Evolutionary conservation across 2,797 vertebrate species (phyloP).

Genomic region (Prunella strophiata): DNA sequence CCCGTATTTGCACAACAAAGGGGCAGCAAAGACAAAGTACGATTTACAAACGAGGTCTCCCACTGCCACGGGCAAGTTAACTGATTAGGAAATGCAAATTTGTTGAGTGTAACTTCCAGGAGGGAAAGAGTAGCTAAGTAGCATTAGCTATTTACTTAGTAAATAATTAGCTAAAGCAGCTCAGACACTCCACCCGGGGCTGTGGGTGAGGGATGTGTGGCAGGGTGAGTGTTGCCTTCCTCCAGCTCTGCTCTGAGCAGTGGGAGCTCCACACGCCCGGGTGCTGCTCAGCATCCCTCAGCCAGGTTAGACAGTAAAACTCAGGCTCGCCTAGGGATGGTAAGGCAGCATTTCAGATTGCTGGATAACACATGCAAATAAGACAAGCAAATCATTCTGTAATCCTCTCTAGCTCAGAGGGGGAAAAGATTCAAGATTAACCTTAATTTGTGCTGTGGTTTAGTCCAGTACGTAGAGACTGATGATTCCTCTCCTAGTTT

Average conservation of each 20-base stretch:
- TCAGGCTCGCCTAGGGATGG: neutral
- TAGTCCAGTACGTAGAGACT: neutral
- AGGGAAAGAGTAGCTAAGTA: neutral
- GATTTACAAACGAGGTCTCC: neutral
- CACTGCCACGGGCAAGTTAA: neutral
- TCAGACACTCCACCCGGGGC: neutral
- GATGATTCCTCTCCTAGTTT: neutral
- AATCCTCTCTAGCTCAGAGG: neutral
- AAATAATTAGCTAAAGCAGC: neutral
- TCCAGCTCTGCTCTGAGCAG: neutral
- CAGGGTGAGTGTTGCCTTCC: rapidly evolving
- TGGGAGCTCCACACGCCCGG: rapidly evolving
- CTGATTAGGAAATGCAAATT: conserved; percentile 12
- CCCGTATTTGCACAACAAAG: neutral
- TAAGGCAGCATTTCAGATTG: neutral
- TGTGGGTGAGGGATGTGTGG: neutral
- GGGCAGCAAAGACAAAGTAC: neutral
- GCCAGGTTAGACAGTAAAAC: neutral
- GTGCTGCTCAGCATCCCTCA: rapidly evolving
- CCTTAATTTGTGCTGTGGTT: neutral
- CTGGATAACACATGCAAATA: neutral
- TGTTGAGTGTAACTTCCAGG: neutral
- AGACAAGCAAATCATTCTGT: neutral
- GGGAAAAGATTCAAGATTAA: neutral
- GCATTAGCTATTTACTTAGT: neutral